These are phyloP conservation scores for Quadriops clusia DNA, from an alignment of 2,888 invertebrate species.

Conservation along the genomic window DNA sequence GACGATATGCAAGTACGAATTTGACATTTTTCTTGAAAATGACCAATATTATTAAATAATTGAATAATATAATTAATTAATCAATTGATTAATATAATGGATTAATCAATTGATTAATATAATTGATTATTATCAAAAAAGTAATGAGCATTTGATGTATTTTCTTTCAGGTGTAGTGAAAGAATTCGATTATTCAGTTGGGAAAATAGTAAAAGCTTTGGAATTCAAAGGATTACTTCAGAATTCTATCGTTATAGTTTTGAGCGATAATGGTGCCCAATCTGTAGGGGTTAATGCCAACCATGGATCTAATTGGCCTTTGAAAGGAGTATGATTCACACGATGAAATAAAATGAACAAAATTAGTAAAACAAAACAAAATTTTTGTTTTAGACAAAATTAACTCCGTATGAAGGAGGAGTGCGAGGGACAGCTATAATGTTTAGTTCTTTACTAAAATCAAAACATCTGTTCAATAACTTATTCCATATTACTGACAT, in stretches of 20 bases:
- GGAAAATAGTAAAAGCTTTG: slow-evolving; percentile 59
- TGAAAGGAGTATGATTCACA: slow-evolving; percentile 57
- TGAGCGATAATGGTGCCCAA: slow-evolving; percentile 82
- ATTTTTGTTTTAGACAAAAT: slow-evolving; percentile 51
- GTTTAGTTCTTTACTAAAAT: slow-evolving; percentile 54
- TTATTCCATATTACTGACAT: slow-evolving; percentile 74
- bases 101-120: too few species aligned
- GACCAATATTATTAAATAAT: too few species aligned
- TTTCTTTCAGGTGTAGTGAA: too few species aligned
- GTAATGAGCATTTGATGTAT: too few species aligned
- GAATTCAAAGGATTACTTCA: slow-evolving; percentile 54
- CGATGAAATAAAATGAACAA: too few species aligned
- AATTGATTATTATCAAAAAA: too few species aligned
- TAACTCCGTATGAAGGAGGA: slow-evolving; percentile 76
- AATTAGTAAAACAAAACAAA: too few species aligned
- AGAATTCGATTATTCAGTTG: slow-evolving; percentile 75
- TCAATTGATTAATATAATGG: too few species aligned
- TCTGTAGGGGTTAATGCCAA: slow-evolving; percentile 59
- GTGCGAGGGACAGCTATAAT: slow-evolving; percentile 64
- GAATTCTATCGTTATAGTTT: slow-evolving; percentile 74
- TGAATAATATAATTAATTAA: too few species aligned
- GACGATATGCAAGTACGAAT: slow-evolving; percentile 54
- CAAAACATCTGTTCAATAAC: slow-evolving; percentile 42
- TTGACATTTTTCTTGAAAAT: slow-evolving; percentile 41
- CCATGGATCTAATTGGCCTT: slow-evolving; percentile 68